Conservation (phyloP, 2,888 invertebrate genomes). For the Hemistola chrysoprasaria region DNA sequence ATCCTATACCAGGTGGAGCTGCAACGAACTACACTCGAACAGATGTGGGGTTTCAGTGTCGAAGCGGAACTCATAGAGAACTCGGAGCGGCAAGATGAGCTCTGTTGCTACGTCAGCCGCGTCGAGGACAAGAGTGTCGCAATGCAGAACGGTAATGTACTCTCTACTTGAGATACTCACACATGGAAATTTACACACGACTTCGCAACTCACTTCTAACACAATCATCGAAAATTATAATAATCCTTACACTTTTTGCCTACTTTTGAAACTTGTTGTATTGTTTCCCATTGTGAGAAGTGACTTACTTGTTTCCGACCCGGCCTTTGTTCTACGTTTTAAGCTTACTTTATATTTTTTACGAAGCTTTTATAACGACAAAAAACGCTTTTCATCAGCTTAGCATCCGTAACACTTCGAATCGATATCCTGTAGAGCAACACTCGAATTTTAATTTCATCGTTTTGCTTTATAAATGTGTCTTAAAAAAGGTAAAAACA, state of each 20-base stretch:
- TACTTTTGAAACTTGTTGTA: conserved; percentile 18
- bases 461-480: conserved; percentile 32
- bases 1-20: conserved; percentile 98
- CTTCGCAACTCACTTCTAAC: conserved; percentile 3
- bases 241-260: conserved; percentile 14
- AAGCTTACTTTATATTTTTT: conserved; percentile 26
- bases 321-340: conserved; percentile 27
- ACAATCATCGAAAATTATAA: conserved; percentile 17
- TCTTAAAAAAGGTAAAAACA: conserved; percentile 44
- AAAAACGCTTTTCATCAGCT: conserved; percentile 23
- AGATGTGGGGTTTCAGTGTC: conserved; percentile 99
- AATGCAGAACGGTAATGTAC: conserved; percentile 92
- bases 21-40: conserved; percentile 93
- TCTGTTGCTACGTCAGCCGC: conserved; percentile 98
- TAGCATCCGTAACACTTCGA: conserved; percentile 16
- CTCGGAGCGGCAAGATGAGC: conserved; percentile 96
- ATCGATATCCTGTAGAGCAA: conserved; percentile 26
- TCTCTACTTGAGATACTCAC: conserved; percentile 30
- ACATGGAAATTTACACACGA: conserved; percentile 8
- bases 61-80: conserved; percentile 98
- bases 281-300: conserved; percentile 21
- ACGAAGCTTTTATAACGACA: conserved; percentile 16
- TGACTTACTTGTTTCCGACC: conserved; percentile 22
- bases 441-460: conserved; percentile 33
- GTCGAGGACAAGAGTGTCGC: conserved; percentile 98